Evolutionary conservation across 2,113 vertebrate species (phyloP), one percentile per base, ranked within the genome.

Genomic region (Zapus hudsonius): DNA sequence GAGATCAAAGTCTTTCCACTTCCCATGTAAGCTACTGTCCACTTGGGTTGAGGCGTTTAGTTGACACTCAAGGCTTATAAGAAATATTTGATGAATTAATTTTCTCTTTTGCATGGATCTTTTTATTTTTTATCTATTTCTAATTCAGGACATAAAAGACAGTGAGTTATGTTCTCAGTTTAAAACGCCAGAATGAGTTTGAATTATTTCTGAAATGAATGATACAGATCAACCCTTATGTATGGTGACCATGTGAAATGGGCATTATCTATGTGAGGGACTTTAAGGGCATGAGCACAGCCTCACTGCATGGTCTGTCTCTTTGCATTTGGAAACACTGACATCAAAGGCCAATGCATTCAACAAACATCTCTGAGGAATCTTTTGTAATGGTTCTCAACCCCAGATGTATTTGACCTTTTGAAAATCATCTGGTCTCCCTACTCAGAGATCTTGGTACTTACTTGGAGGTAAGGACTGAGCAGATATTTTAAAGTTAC

Each of bases 61-160:
- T 10, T 72, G 78, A 23, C 25, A 12, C 59, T 85, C 33, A 66
- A 7, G 76, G 61, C 61, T 73, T 47, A 40, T 19, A 64, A 64
- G 31, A 57, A 92, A 42, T 47, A 17, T 29, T 40, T 29, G 70
- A 57, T 31, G 36, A 42, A 61, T 61, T 89, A 40, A 16, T 81
- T 29, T 63, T 84, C 88, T 61, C 86, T 16, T 72, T 47, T 78
- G 0, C 4, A 11, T 57, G 13, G 9, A 79, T n/a, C 80, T 4
- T 38, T 89, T 25, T 36, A 42, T 36, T 55, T 64, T 1, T 74
- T 31, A 31, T 10, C 23, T 44, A 44, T 31, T n/a, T 10, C 23
- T 44, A 44, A 76, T 72, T 86, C 29, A 90, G 8, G 25, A 91
- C 88, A 74, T 5, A 80, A 70, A 61, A 84, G 27, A 19, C 73